A percentile compares a stretch with the other conserved stretches of the same genome.
These are phyloP conservation scores for Etheostoma perlongum DNA, from an alignment of 2,797 vertebrate genomes.

Conservation along the genomic window DNA sequence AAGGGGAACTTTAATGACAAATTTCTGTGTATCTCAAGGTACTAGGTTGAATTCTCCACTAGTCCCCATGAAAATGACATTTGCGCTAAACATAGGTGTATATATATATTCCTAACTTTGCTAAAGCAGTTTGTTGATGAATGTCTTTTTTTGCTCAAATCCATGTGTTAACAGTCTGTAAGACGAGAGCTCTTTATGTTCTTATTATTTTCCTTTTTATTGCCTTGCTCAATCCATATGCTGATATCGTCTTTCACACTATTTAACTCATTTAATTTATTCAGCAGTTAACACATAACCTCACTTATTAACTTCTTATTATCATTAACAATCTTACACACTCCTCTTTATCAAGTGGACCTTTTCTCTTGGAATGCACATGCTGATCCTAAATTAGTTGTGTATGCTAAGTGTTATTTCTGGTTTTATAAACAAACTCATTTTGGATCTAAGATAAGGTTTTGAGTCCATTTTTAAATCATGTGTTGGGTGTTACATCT, in stretches of 20 bases:
- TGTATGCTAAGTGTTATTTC: background rate
- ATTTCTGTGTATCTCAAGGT: background rate
- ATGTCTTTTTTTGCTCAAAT: background rate
- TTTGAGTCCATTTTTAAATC: background rate
- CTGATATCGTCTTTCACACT: slow-evolving; percentile 2
- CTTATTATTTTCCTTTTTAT: background rate
- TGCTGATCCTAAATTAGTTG: background rate
- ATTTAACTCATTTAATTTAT: slow-evolving; percentile 6
- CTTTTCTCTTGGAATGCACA: background rate
- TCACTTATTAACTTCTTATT: slow-evolving; percentile 17
- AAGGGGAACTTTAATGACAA: background rate
- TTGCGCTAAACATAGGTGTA: background rate
- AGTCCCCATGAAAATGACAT: rapidly evolving
- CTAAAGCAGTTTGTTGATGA: background rate
- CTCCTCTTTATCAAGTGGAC: background rate
- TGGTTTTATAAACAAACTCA: background rate
- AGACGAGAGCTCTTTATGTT: background rate
- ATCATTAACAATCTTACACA: slow-evolving; percentile 1
- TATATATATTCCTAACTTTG: background rate
- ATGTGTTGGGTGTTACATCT: background rate
- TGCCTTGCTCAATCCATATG: background rate
- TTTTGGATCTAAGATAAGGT: background rate
- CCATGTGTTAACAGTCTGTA: background rate
- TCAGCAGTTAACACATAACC: slow-evolving; percentile 15
- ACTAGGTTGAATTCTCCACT: background rate